phyloP scores from a whole-genome alignment of 2,113 vertebrate species.

The Myotis yumanensis region DNA sequence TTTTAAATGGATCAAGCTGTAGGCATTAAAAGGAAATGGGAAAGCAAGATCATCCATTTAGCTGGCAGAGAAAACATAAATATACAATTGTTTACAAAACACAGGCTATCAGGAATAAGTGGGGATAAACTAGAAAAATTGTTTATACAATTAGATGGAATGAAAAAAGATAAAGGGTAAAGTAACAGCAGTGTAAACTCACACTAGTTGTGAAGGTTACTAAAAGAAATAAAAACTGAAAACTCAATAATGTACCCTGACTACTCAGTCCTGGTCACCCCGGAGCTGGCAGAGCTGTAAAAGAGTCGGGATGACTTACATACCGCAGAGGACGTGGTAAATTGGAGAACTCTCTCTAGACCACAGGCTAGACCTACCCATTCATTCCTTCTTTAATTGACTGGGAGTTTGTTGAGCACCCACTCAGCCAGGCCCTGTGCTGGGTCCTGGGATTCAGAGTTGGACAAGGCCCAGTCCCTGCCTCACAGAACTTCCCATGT shows the following conservation, averaged over 20 bases:
- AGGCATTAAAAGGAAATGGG: not conserved
- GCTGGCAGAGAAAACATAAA: slow-evolving; percentile 6
- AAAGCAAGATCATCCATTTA: slow-evolving; percentile 23
- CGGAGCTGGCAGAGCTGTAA: not conserved
- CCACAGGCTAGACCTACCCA: not conserved
- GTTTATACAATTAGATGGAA: not conserved
- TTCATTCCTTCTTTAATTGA: not conserved
- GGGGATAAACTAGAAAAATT: not conserved
- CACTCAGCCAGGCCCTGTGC: not conserved
- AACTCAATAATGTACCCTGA: not conserved
- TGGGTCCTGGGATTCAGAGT: not conserved
- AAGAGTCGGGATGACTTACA: not conserved
- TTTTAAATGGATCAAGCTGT: slow-evolving; percentile 5
- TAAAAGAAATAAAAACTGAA: not conserved
- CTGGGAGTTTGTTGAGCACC: not conserved
- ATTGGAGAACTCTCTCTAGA: not conserved
- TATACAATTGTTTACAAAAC: not conserved
- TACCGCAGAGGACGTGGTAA: not conserved
- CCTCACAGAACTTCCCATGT: not conserved
- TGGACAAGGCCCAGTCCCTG: not conserved
- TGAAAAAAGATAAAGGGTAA: not conserved
- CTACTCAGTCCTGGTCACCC: not conserved
- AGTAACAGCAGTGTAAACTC: not conserved
- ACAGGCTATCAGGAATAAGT: not conserved
- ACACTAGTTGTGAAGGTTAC: not conserved